Base-by-base conservation (phyloP, 2,888 invertebrate species). In the Drosophila anceps region DNA sequence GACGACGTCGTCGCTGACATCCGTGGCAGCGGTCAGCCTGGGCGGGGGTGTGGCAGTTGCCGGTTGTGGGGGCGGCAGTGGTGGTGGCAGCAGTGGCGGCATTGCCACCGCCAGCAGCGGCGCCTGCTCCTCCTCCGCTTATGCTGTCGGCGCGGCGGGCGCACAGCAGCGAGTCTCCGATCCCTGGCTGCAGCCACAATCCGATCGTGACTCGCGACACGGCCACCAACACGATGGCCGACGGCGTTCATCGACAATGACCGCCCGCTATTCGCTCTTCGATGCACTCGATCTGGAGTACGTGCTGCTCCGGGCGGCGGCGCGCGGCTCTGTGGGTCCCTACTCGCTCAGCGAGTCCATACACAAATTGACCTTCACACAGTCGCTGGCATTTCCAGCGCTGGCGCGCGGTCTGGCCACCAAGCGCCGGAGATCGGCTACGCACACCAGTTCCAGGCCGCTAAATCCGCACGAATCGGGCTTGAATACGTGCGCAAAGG, bases 281-380 rank as follows among this genome's bases (percentile, higher is more conserved):
- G 96, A 96, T 92, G 95, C 95, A 15, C 91, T 96, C 83, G 96
- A 96, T 91, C 92, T 96, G 81, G 96, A 96, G 90, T 96, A 96
- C 92, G 95, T 95, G 6, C 92, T 96, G 13, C 92, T 96, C 55
- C 93, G 95, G 39, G 96, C 95, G 1, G 95, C 95, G 2, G 95
- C 96, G 0, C 94, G 96, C 29, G 96, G 96, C 60, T 95, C 95
- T 57, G 95, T 96, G 35, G 96, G 96, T 5, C 96, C 95, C 0
- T 96, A 95, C 90, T 95, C 95, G 37, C 92, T 96, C 10, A 95
- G 95, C 75, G 96, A 95, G 91, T 96, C 96, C 66, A 93, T 96
- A 77, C 95, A 96, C 92, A 96, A 96, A 92, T 92, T 96, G 82
- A 96, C 96, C 50, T 96, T 96, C 90, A 96, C 96, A 13, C 96